Conservation (phyloP, 2,888 invertebrate genomes). For the Drosophila testacea region DNA sequence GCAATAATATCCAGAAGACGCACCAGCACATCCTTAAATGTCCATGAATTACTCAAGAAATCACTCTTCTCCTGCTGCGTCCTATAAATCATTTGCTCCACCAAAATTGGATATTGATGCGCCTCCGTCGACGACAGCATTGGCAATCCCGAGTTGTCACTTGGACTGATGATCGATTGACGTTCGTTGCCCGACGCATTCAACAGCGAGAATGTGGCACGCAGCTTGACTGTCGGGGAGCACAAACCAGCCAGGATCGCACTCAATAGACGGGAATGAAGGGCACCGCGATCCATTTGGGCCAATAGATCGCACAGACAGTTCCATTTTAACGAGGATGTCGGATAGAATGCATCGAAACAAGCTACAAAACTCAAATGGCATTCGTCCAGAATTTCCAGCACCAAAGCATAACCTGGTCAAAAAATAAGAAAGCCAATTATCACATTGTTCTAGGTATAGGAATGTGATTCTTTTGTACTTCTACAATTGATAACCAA, state of each 20-base stretch:
- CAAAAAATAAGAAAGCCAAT: neutral
- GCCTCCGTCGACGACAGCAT: conserved; percentile 88
- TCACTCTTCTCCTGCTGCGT: conserved; percentile 86
- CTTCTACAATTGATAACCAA: too few relatives aligned
- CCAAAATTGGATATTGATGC: conserved; percentile 91
- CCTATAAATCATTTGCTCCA: conserved; percentile 91
- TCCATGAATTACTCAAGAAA: conserved; percentile 84
- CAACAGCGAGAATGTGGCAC: conserved; percentile 91
- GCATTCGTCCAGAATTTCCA: conserved; percentile 93
- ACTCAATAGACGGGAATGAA: conserved; percentile 88
- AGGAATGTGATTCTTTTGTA: too few relatives aligned
- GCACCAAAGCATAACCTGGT: conserved; percentile 87
- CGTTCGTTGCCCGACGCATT: conserved; percentile 84
- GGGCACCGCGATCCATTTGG: conserved; percentile 87
- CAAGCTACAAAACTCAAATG: conserved; percentile 95
- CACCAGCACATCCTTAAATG: conserved; percentile 92
- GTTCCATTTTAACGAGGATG: conserved; percentile 96
- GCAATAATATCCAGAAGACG: conserved; percentile 92
- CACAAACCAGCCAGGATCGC: conserved; percentile 95
- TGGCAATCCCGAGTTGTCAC: conserved; percentile 89
- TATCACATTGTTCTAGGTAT: too few relatives aligned
- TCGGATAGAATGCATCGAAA: conserved; percentile 98
- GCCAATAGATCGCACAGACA: conserved; percentile 94
- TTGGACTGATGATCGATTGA: conserved; percentile 87
- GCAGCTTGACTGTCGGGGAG: conserved; percentile 90